A percentile compares a stretch with the other conserved stretches of the same genome.
phyloP scores from a whole-genome alignment of 2,113 vertebrate species.

The Psammodynastes pulverulentus region DNA sequence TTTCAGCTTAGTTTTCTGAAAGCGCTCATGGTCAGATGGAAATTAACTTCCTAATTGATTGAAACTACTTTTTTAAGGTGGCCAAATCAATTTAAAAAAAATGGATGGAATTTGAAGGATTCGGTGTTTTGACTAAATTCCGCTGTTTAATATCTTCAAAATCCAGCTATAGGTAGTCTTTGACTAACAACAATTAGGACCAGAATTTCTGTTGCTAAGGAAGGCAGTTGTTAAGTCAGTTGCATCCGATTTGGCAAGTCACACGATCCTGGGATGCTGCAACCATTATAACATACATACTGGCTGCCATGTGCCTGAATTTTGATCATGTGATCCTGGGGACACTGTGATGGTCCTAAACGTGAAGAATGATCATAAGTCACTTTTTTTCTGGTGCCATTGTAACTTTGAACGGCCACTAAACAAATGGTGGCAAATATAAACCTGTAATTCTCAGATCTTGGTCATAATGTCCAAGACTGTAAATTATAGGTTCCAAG shows the following conservation, averaged over 20 bases:
- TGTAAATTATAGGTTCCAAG: conserved; percentile 19
- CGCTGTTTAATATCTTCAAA: background rate
- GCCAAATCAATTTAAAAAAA: background rate
- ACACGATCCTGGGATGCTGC: background rate
- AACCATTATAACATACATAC: background rate
- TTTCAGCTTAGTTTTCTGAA: background rate
- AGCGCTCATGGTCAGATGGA: background rate
- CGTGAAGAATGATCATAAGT: background rate
- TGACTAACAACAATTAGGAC: background rate
- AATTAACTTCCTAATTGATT: background rate
- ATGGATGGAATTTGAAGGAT: background rate
- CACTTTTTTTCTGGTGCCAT: background rate
- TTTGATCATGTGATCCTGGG: background rate
- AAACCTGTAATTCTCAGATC: background rate
- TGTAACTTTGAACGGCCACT: background rate
- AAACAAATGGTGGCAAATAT: background rate
- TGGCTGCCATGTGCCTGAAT: background rate
- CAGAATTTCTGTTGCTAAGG: background rate
- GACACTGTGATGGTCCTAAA: background rate
- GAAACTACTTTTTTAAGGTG: background rate
- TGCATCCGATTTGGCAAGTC: background rate
- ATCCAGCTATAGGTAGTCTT: background rate
- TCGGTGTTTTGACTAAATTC: background rate
- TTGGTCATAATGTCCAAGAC: background rate
- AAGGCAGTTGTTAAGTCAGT: background rate